Percentiles rank a stretch among this genome's conserved stretches.
Conservation (phyloP, 2,888 invertebrate species). For the Coecobrya sp. region DNA sequence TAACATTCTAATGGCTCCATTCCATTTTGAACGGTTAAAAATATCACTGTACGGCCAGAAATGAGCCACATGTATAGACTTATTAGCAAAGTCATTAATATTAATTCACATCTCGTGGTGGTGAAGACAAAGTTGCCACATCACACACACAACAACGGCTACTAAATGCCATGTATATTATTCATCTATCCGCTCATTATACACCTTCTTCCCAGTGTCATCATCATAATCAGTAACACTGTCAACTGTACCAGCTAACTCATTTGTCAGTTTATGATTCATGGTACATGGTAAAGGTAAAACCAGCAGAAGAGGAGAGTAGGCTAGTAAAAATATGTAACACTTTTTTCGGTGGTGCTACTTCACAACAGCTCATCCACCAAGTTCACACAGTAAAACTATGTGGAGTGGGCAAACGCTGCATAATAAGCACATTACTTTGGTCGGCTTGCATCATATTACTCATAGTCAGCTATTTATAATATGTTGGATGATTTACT, state of each 20-base stretch:
- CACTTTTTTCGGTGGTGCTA: constrained; percentile 34
- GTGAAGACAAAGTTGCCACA: constrained; percentile 62
- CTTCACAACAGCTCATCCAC: not conserved
- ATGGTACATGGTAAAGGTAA: not conserved
- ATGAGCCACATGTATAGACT: constrained; percentile 2
- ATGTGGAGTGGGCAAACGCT: constrained; percentile 12
- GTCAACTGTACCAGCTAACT: constrained; percentile 1
- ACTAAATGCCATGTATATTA: constrained; percentile 18
- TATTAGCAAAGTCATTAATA: constrained; percentile 79
- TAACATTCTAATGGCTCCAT: not conserved
- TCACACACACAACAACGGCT: constrained; percentile 43
- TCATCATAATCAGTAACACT: not conserved
- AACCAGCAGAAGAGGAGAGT: not conserved
- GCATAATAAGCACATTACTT: not conserved
- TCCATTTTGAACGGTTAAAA: constrained; percentile 32
- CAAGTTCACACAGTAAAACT: constrained; percentile 40
- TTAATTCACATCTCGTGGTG: constrained; percentile 75
- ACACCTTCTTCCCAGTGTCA: constrained; percentile 6
- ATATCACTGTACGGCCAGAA: constrained; percentile 49
- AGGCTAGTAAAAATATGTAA: constrained; percentile 41
- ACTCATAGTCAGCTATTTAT: not conserved
- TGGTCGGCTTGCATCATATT: not conserved
- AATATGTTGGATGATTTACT: too few species aligned
- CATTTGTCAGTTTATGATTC: not conserved
- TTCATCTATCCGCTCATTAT: constrained; percentile 14